Conservation (phyloP, 2,113 vertebrate species). For the Chrysochloris asiatica region DNA sequence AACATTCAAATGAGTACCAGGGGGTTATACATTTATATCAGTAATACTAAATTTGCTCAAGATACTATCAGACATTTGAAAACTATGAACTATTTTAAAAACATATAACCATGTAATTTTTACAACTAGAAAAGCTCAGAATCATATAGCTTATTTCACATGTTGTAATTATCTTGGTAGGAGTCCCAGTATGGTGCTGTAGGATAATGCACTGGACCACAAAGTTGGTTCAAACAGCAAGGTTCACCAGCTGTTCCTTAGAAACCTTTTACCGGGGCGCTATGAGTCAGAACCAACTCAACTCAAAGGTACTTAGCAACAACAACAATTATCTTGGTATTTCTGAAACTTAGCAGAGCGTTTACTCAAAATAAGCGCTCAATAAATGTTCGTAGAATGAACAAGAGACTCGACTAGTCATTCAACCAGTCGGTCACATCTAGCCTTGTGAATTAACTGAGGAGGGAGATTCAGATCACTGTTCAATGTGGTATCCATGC, state of each 20-base stretch:
- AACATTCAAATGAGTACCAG: background rate
- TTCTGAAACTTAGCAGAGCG: background rate
- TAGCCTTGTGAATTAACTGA: background rate
- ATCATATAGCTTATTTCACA: background rate
- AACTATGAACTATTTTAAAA: background rate
- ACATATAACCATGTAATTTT: background rate
- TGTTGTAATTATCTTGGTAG: background rate
- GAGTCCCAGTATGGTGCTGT: no score
- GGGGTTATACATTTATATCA: background rate
- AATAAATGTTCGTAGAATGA: background rate
- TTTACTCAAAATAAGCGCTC: background rate
- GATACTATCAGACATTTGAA: background rate
- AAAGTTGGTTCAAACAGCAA: no score
- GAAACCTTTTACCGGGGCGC: no score
- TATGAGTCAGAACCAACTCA: no score
- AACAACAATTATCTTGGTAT: conserved; percentile 1
- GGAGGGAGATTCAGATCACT: background rate
- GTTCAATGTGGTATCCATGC: background rate
- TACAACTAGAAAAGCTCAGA: background rate
- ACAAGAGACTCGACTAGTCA: background rate
- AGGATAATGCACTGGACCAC: no score
- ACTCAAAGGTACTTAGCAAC: no score
- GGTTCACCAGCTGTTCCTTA: no score
- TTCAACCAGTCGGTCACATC: background rate
- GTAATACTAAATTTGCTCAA: background rate